Evolutionary conservation across 1,140 invertebrate genomes (phyloP), one percentile per base, ranked within the genome.

Genomic region (Helicorthomorpha holstii): DNA sequence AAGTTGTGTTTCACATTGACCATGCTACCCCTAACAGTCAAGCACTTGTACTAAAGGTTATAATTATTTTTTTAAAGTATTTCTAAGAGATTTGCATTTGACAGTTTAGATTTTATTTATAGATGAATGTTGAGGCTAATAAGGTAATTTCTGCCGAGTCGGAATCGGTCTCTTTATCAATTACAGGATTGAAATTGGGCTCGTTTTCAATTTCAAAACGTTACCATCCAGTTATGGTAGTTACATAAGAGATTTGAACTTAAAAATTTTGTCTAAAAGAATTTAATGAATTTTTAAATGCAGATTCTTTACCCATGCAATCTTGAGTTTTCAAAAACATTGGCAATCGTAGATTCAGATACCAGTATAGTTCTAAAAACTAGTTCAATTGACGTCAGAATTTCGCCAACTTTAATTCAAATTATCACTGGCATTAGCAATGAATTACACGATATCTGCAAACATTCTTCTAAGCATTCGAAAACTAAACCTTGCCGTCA

Each of bases 1-100:
- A 88, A 64, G 71, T 90, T 25, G 79, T 87, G 62, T 69, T 88
- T 47, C 80, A 82, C 59, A 79, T 80, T 14, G 79, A 81, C 59
- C 70, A 77, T 3, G 75, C 73, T 25, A 75, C 76, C 19, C 72
- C 71, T n/a, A 76, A 78, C 52, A 77, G 80, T n/a, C 75, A 81
- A 56, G 77, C 82, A 21, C 69, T 87, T 42, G 71, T 87, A 3
- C 68, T 85, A 1, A 63, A 68, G 60, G 67, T 70, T 56, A 62
- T 58, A 48, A 22, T 53, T 53, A 27, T 50, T 24, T n/a, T n/a
- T n/a, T n/a, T n/a, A n/a, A n/a, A n/a, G n/a, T n/a, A n/a, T n/a
- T n/a, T n/a, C n/a, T n/a, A n/a, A n/a, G n/a, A n/a, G n/a, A n/a
- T n/a, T n/a, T n/a, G n/a, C n/a, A n/a, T n/a, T n/a, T n/a, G n/a